phyloP scores from a whole-genome alignment of 1,140 invertebrate genomes.

The Drosophila kikkawai region DNA sequence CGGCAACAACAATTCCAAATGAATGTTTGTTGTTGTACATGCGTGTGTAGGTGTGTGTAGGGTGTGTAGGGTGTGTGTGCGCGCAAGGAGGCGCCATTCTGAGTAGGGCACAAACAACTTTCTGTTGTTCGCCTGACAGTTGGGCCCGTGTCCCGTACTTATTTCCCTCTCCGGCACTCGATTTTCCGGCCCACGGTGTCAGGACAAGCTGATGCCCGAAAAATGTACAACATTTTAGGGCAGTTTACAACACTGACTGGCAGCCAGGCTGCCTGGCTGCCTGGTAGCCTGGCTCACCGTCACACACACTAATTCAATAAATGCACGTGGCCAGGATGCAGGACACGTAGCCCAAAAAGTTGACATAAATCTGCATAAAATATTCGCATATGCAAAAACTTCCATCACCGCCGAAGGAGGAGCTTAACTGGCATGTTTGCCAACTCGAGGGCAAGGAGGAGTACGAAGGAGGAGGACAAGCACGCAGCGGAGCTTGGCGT shows the following conservation, averaged over 20 bases:
- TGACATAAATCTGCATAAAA: conserved; percentile 83
- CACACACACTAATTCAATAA: conserved; percentile 77
- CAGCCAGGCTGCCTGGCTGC: background rate
- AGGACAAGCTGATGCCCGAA: conserved; percentile 68
- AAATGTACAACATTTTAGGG: conserved; percentile 70
- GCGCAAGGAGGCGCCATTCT: conserved; percentile 14
- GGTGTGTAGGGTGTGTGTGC: conserved; percentile 5
- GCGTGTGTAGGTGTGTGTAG: conserved; percentile 5
- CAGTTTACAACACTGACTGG: conserved; percentile 59
- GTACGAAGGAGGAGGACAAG: background rate
- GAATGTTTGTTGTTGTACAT: conserved; percentile 50
- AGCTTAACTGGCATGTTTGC: conserved; percentile 71
- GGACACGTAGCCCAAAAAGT: conserved; percentile 75
- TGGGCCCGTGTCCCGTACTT: conserved; percentile 38
- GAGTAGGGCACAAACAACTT: conserved; percentile 75
- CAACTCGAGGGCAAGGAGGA: conserved; percentile 39
- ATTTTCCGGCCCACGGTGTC: conserved; percentile 42
- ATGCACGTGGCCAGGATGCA: conserved; percentile 73
- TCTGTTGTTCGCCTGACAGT: conserved; percentile 60
- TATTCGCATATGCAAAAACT: conserved; percentile 80
- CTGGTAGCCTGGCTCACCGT: conserved; percentile 24
- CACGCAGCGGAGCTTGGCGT: background rate
- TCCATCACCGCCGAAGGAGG: conserved; percentile 32
- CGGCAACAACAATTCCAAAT: conserved; percentile 51
- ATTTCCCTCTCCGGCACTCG: background rate